These are phyloP conservation scores for Heliconius melpomene DNA, from an alignment of 1,140 invertebrate species.

Conservation along the genomic window DNA sequence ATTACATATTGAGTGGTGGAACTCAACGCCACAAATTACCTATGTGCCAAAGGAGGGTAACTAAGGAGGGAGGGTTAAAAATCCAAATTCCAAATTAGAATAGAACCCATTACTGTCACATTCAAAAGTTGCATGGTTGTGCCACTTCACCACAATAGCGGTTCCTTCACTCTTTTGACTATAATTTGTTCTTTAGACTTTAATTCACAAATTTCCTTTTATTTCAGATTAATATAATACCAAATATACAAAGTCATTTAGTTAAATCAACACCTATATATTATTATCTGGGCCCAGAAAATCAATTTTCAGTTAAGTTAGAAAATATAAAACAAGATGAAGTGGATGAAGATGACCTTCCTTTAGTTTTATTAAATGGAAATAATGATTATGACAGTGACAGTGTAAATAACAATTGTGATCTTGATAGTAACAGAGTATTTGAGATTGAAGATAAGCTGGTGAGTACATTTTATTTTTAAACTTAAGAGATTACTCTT, in stretches of 20 bases:
- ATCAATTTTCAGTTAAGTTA: background rate
- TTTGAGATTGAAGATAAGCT: constrained; percentile 24
- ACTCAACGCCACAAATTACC: too few species aligned
- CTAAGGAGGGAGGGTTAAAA: too few species aligned
- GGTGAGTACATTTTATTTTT: constrained; percentile 19
- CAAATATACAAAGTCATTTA: background rate
- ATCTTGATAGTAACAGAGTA: background rate
- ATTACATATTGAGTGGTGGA: too few species aligned
- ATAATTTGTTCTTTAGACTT: background rate
- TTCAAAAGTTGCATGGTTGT: too few species aligned
- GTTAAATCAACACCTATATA: background rate
- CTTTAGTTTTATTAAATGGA: constrained; percentile 46
- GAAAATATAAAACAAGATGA: constrained; percentile 20
- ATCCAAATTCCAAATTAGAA: too few species aligned
- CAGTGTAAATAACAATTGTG: background rate
- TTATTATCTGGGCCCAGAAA: constrained; percentile 18
- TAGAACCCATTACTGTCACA: too few species aligned
- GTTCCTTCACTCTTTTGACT: background rate
- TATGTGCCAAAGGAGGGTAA: too few species aligned
- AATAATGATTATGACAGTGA: constrained; percentile 23
- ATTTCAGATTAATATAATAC: background rate
- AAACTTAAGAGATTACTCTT: too few species aligned
- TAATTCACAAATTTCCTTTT: background rate
- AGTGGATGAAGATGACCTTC: constrained; percentile 49
- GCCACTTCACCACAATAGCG: too few species aligned